Conservation (phyloP, 2,888 invertebrate genomes). For the Axea sp. region DNA sequence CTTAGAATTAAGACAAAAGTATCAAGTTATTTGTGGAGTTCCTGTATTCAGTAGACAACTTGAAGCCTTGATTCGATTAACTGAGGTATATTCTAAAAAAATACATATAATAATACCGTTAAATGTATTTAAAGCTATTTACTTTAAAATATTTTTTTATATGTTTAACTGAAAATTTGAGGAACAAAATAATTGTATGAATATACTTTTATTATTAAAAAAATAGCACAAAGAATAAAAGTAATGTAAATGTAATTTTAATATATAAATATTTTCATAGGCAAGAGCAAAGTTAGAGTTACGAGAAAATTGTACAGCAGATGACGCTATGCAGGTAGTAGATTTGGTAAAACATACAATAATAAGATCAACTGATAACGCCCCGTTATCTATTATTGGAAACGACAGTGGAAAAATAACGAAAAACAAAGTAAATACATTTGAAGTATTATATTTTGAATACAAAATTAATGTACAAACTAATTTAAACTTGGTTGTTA, state of each 20-base stretch:
- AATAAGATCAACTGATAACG: slow-evolving; percentile 62
- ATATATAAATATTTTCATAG: too few relatives aligned
- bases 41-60: slow-evolving; percentile 93
- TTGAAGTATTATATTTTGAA: too few relatives aligned
- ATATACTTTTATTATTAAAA: too few relatives aligned
- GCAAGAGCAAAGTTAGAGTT: slow-evolving; percentile 94
- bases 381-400: slow-evolving; percentile 38
- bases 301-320: slow-evolving; percentile 87
- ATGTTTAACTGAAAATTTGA: too few relatives aligned
- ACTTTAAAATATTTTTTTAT: too few relatives aligned
- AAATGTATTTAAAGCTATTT: too few relatives aligned
- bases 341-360: slow-evolving; percentile 88
- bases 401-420: slow-evolving; percentile 80
- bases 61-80: slow-evolving; percentile 91
- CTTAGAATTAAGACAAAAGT: slow-evolving; percentile 85
- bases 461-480: too few relatives aligned
- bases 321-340: slow-evolving; percentile 92
- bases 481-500: too few relatives aligned
- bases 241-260: too few relatives aligned
- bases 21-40: slow-evolving; percentile 82
- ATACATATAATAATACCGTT: too few relatives aligned
- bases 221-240: too few relatives aligned
- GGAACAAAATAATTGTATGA: too few relatives aligned
- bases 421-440: slow-evolving; percentile 76
- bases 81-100: slow-evolving; percentile 84